Conservation (phyloP, 2,113 vertebrate genomes). For the Hippoglossus stenolepis region DNA sequence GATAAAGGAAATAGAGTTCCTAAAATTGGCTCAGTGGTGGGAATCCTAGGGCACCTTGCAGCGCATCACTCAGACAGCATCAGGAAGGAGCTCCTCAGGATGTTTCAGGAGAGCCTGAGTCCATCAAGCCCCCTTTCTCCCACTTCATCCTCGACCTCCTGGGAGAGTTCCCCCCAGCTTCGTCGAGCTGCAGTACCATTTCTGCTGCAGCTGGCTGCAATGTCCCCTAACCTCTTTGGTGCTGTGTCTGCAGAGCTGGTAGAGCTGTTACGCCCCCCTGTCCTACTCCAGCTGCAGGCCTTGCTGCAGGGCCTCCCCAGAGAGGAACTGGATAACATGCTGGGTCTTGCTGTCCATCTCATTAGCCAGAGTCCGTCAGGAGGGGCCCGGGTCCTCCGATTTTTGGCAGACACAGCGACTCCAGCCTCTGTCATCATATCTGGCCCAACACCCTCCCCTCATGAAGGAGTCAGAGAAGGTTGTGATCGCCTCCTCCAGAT, state of each 20-base stretch:
- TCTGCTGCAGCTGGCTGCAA: constrained; percentile 90
- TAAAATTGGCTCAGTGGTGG: constrained; percentile 94
- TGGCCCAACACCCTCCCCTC: constrained; percentile 82
- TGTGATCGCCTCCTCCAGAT: constrained; percentile 92
- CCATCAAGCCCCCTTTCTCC: constrained; percentile 72
- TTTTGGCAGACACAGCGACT: constrained; percentile 91
- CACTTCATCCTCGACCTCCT: constrained; percentile 72
- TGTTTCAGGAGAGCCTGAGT: constrained; percentile 93
- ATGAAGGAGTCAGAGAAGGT: constrained; percentile 90
- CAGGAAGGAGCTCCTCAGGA: constrained; percentile 89
- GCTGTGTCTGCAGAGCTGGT: constrained; percentile 90
- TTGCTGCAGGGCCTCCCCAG: constrained; percentile 85
- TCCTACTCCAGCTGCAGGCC: constrained; percentile 91
- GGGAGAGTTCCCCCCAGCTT: constrained; percentile 84
- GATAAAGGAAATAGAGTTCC: constrained; percentile 88
- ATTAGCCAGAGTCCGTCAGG: constrained; percentile 91
- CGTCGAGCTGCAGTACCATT: constrained; percentile 90
- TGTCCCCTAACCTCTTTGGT: constrained; percentile 90
- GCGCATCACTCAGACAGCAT: constrained; percentile 92
- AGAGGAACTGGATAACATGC: constrained; percentile 91
- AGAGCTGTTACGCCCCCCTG: constrained; percentile 86
- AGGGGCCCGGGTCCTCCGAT: constrained; percentile 87
- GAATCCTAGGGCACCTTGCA: constrained; percentile 92
- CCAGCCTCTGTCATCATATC: constrained; percentile 92
- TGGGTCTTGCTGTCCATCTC: constrained; percentile 89